These are phyloP conservation scores for Eudyptes chrysolophus DNA, from an alignment of 2,113 vertebrate species.

Conservation along the genomic window DNA sequence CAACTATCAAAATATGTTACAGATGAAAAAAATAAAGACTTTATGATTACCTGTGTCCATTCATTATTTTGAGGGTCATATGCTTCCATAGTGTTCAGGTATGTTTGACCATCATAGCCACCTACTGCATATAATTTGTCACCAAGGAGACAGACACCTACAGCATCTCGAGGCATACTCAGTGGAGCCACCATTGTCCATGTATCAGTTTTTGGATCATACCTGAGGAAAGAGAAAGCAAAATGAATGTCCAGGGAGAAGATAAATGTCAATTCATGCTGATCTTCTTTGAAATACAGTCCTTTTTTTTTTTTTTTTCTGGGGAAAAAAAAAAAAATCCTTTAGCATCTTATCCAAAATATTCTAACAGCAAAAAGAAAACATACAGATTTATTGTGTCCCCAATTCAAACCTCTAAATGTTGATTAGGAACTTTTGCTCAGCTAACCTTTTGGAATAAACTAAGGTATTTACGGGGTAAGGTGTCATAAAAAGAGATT, in stretches of 20 bases:
- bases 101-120: constrained; percentile 82
- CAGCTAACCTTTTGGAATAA: neutral
- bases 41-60: constrained; percentile 76
- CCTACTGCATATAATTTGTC: constrained; percentile 81
- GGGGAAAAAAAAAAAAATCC: neutral
- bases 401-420: neutral
- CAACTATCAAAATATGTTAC: neutral
- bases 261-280: neutral
- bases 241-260: neutral
- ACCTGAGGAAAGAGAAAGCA: constrained; percentile 59
- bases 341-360: neutral
- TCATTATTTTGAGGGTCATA: constrained; percentile 83
- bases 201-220: constrained; percentile 82
- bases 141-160: constrained; percentile 81
- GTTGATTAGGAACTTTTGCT: neutral
- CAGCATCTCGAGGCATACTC: constrained; percentile 81
- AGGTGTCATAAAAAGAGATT: neutral
- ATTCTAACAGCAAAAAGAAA: neutral
- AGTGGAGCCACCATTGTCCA: constrained; percentile 83
- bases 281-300: neutral
- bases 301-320: neutral
- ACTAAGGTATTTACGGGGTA: neutral
- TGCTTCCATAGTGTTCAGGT: constrained; percentile 81
- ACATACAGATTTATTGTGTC: neutral
- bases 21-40: neutral